Evolutionary conservation across 1,140 invertebrate species (phyloP).

Genomic region (Nixonia krombeini): DNA sequence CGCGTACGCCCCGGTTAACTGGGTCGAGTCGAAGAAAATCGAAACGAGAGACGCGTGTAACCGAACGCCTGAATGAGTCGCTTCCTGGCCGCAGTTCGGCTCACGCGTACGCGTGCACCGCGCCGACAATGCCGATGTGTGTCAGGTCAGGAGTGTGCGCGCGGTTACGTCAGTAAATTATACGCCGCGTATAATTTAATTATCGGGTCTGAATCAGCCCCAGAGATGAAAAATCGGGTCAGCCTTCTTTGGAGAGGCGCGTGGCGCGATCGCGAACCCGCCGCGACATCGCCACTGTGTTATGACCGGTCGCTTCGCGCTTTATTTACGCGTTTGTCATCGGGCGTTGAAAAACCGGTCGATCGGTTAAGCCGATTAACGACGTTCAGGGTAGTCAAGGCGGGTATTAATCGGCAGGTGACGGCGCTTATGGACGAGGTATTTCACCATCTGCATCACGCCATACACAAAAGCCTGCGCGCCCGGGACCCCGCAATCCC

Average conservation of each 20-base stretch:
- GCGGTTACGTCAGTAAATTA: constrained; percentile 34
- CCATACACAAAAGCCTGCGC: constrained; percentile 29
- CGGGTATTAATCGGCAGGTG: constrained; percentile 15
- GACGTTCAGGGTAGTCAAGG: too few species aligned
- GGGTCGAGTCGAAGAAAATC: constrained; percentile 35
- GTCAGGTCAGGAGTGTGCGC: constrained; percentile 22
- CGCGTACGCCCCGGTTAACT: constrained; percentile 23
- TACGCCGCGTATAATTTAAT: constrained; percentile 37
- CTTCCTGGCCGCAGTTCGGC: constrained; percentile 10
- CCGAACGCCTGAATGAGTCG: constrained; percentile 7
- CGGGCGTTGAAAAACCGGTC: too few species aligned
- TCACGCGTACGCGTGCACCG: neutral
- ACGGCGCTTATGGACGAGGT: constrained; percentile 33
- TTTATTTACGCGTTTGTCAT: too few species aligned
- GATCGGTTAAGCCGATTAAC: too few species aligned
- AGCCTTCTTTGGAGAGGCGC: too few species aligned
- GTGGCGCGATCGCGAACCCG: too few species aligned
- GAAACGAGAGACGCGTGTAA: constrained; percentile 22
- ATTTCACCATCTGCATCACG: constrained; percentile 60
- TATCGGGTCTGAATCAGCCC: constrained; percentile 38
- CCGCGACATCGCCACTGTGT: too few species aligned
- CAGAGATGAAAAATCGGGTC: constrained; percentile 34
- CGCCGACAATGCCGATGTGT: constrained; percentile 2
- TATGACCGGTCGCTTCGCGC: too few species aligned
- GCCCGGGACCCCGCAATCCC: constrained; percentile 45